Conservation (phyloP, 2,113 vertebrate species). For the Tretioscincus oriximinensis region DNA sequence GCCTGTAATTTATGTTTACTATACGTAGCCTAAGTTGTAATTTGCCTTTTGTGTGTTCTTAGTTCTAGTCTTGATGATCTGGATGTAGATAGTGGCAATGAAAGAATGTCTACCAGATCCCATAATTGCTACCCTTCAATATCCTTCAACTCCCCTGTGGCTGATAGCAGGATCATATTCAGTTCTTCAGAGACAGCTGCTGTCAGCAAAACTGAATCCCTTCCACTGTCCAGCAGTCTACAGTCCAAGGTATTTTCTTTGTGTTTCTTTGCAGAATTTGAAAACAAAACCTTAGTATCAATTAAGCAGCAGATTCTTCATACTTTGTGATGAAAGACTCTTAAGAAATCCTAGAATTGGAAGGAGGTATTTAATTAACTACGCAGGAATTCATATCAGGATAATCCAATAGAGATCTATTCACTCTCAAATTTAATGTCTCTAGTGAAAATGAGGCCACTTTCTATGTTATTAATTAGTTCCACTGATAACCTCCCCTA, state of each 20-base stretch:
- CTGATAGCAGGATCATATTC: slow-evolving; percentile 67
- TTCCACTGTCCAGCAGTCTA: slow-evolving; percentile 67
- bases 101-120: slow-evolving; percentile 51
- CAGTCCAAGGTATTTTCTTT: slow-evolving; percentile 76
- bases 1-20: background rate
- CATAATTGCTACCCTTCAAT: slow-evolving; percentile 41
- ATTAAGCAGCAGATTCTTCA: no score
- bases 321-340: no score
- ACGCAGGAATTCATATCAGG: no score
- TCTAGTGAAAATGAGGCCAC: no score
- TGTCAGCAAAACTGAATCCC: slow-evolving; percentile 72
- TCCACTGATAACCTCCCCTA: no score
- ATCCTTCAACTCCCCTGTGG: slow-evolving; percentile 54
- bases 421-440: no score
- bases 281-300: no score
- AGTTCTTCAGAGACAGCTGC: slow-evolving; percentile 59
- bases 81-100: slow-evolving; percentile 82
- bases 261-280: slow-evolving; percentile 18
- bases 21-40: background rate
- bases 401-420: no score
- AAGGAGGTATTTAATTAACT: no score
- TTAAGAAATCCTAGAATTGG: no score
- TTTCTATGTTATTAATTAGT: no score
- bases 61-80: slow-evolving; percentile 90
- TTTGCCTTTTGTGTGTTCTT: slow-evolving; percentile 30